Evolutionary conservation across 92 coral and sea anemone species (phyloP).

Genomic region (Nematostella vectensis): DNA sequence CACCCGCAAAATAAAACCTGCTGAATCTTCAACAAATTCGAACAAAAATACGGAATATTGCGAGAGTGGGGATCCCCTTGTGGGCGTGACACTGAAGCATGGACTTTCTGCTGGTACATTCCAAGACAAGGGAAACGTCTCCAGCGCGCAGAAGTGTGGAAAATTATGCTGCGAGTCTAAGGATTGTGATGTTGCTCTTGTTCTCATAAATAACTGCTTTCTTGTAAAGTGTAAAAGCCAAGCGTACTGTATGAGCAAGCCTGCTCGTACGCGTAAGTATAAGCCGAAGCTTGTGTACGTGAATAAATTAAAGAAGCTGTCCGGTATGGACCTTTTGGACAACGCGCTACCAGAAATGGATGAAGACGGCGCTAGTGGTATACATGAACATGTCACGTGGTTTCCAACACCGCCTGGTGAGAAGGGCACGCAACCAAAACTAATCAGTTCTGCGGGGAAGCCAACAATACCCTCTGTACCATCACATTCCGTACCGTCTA

Average conservation of each 20-base stretch:
- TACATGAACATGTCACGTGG: too few species aligned
- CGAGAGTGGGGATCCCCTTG: too few species aligned
- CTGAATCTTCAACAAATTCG: too few species aligned
- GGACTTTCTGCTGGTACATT: conserved; percentile 64
- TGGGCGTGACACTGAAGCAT: conserved; percentile 49
- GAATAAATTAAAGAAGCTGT: conserved; percentile 10
- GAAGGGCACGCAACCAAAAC: too few species aligned
- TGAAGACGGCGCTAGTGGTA: neutral
- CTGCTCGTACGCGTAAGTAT: conserved; percentile 65
- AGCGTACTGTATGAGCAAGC: conserved; percentile 67
- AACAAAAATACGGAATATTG: too few species aligned
- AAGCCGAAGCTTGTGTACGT: conserved; percentile 56
- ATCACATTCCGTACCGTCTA: too few species aligned
- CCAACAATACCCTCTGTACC: too few species aligned
- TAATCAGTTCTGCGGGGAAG: too few species aligned
- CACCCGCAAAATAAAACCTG: too few species aligned
- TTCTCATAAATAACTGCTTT: conserved; percentile 62
- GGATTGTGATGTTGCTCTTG: conserved; percentile 60
- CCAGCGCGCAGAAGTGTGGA: conserved; percentile 26
- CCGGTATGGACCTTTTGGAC: conserved; percentile 31
- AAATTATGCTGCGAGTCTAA: conserved; percentile 44
- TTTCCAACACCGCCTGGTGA: too few species aligned
- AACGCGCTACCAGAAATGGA: conserved; percentile 38
- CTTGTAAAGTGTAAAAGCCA: conserved; percentile 44
- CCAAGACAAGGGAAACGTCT: conserved; percentile 49